phyloP scores from a whole-genome alignment of 2,888 invertebrate genomes.

The Epicampocera succincta region DNA sequence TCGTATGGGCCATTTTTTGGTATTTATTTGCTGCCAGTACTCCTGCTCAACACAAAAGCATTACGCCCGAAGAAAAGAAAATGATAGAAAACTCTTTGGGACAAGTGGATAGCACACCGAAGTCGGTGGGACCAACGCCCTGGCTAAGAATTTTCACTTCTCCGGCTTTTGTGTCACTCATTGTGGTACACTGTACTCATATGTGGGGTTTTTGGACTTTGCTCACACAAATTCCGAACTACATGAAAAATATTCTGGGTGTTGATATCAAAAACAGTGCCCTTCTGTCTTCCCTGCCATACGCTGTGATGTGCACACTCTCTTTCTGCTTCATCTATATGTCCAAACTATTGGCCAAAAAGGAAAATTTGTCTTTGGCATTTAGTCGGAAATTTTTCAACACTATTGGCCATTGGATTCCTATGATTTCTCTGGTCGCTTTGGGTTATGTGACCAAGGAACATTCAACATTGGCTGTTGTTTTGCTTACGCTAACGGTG shows the following conservation, averaged over 20 bases:
- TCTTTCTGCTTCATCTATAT: constrained; percentile 88
- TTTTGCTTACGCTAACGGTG: constrained; percentile 87
- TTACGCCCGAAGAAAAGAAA: constrained; percentile 85
- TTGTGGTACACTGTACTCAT: constrained; percentile 88
- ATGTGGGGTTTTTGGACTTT: constrained; percentile 92
- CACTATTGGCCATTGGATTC: constrained; percentile 86
- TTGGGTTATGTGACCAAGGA: constrained; percentile 83
- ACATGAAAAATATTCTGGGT: constrained; percentile 88
- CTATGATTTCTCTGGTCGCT: constrained; percentile 86
- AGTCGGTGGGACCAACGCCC: constrained; percentile 83
- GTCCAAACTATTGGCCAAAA: constrained; percentile 83
- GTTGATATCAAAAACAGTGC: constrained; percentile 88
- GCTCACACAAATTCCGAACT: constrained; percentile 90
- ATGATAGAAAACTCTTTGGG: constrained; percentile 87
- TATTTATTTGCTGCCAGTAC: constrained; percentile 85
- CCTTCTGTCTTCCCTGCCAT: constrained; percentile 87
- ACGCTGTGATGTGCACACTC: constrained; percentile 87
- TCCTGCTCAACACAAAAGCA: constrained; percentile 85
- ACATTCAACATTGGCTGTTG: constrained; percentile 83
- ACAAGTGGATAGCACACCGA: constrained; percentile 76
- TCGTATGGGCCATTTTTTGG: constrained; percentile 85
- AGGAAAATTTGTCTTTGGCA: constrained; percentile 77
- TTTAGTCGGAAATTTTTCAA: constrained; percentile 83
- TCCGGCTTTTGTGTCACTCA: constrained; percentile 89
- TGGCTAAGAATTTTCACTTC: constrained; percentile 89